A percentile compares a stretch with the other conserved stretches of the same genome.
Conservation (phyloP, 2,888 invertebrate genomes). For the Pinctada fucata region DNA sequence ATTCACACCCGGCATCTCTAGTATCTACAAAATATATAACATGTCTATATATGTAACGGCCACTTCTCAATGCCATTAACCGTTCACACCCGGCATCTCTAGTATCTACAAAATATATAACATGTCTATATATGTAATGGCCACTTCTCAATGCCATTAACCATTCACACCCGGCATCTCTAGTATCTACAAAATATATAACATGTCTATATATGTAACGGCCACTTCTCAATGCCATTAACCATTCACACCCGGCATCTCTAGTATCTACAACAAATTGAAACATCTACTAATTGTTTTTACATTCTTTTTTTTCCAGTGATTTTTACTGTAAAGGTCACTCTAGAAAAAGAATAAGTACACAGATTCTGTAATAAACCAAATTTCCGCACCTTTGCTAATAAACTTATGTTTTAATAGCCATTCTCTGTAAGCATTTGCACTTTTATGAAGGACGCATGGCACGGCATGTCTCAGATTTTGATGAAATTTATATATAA, state of each 20-base stretch:
- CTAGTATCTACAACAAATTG: constrained; percentile 48
- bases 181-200: constrained; percentile 46
- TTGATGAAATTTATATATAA: too few relatives aligned
- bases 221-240: constrained; percentile 76
- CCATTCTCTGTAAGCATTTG: too few relatives aligned
- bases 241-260: constrained; percentile 69
- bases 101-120: constrained; percentile 45
- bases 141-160: constrained; percentile 76
- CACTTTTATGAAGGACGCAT: too few relatives aligned
- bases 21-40: constrained; percentile 44
- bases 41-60: constrained; percentile 69
- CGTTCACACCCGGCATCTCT: constrained; percentile 68
- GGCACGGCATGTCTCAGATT: too few relatives aligned
- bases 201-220: constrained; percentile 65
- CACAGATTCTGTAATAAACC: too few relatives aligned
- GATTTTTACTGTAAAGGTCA: too few relatives aligned
- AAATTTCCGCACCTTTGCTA: too few relatives aligned
- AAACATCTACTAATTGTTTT: too few relatives aligned
- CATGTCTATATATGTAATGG: constrained; percentile 67
- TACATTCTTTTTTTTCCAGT: too few relatives aligned
- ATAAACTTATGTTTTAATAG: too few relatives aligned
- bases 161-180: constrained; percentile 70
- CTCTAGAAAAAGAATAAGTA: too few relatives aligned
- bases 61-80: constrained; percentile 76
- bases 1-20: constrained; percentile 67